Evolutionary conservation across 2,797 vertebrate genomes (phyloP), one percentile per base, ranked within the genome.

Genomic region (Gastrophryne carolinensis): DNA sequence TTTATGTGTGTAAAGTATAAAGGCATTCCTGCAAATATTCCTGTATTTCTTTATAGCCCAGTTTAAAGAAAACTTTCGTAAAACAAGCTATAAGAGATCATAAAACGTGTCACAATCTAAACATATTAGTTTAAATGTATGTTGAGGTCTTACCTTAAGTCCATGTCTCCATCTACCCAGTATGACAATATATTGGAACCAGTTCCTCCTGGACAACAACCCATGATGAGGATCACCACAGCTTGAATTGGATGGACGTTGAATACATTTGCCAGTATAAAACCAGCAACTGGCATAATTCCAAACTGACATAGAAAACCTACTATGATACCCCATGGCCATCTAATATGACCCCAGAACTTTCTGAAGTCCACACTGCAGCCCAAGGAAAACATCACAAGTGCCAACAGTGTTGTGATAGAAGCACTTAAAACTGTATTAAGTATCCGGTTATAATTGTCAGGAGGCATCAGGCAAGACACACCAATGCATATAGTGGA

Each of bases 151-250:
- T 87, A 98, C 97, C 97, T 99, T 56, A 99, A 87, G 78, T 99
- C 96, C 96, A 99, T 98, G 91, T 99, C 97, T 57, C 96, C 97
- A 0, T 98, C 96, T n/a, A 96, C 84, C 96, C 97, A 99, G 76
- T 94, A 99, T 76, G 95, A 91, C 13, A 98, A 87, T 72, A 99
- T 63, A 70, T 99, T 99, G 2, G 97, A 99, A 66, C 88, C 78
- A 1, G 94, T 87, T 21, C 97, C 97, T 30, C 97, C 97, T 0
- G 96, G 97, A 79, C 97, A 99, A 80, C 97, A 99, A 66, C 97
- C 97, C 92, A 98, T 97, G 65, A 99, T 96, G 69, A 99, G 73
- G 72, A 99, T 91, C 70, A 91, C 97, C 0, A 99, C 60, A 0
- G 97, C 95, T 87, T 99, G 97, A 58, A 97, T 19, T 0, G 97